These are phyloP conservation scores for Ptychadena robeensis DNA, from an alignment of 2,797 vertebrate genomes.

Conservation along the genomic window DNA sequence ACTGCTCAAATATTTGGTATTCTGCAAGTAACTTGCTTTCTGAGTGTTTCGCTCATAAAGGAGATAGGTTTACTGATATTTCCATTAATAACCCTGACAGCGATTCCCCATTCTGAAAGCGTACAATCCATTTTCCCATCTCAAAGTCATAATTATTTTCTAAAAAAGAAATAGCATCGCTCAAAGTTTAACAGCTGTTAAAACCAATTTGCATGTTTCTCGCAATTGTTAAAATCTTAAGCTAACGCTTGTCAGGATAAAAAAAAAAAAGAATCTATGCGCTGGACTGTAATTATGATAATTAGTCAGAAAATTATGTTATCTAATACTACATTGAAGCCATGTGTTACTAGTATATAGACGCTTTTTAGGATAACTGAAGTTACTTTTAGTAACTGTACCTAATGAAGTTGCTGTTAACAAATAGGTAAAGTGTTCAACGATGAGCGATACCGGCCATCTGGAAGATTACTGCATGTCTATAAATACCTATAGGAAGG, in stretches of 20 bases:
- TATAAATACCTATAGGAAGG: not conserved
- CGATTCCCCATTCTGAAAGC: slow-evolving; percentile 55
- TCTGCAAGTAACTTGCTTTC: slow-evolving; percentile 38
- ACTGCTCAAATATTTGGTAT: slow-evolving; percentile 28
- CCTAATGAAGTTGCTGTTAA: slow-evolving; percentile 17
- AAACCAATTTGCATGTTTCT: slow-evolving; percentile 62
- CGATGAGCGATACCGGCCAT: slow-evolving; percentile 10
- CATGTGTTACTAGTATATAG: slow-evolving; percentile 14
- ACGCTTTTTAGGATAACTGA: not conserved
- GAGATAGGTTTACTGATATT: slow-evolving; percentile 61
- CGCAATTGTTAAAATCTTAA: slow-evolving; percentile 59
- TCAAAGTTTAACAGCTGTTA: slow-evolving; percentile 63
- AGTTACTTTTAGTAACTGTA: not conserved
- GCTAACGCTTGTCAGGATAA: slow-evolving; percentile 55
- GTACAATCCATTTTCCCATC: slow-evolving; percentile 59
- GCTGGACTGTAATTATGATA: slow-evolving; percentile 61
- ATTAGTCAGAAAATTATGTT: slow-evolving; percentile 58
- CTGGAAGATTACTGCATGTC: slow-evolving; percentile 4
- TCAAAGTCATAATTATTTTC: slow-evolving; percentile 61
- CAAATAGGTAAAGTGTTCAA: not conserved
- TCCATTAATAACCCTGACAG: slow-evolving; percentile 60
- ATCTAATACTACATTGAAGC: slow-evolving; percentile 53
- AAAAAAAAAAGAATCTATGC: slow-evolving; percentile 54
- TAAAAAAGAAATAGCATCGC: slow-evolving; percentile 60
- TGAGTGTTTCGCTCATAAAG: slow-evolving; percentile 38